A percentile compares a stretch with the other conserved stretches of the same genome.
Evolutionary conservation across 1,140 invertebrate species (phyloP).

Genomic region (Penaeus japonicus): DNA sequence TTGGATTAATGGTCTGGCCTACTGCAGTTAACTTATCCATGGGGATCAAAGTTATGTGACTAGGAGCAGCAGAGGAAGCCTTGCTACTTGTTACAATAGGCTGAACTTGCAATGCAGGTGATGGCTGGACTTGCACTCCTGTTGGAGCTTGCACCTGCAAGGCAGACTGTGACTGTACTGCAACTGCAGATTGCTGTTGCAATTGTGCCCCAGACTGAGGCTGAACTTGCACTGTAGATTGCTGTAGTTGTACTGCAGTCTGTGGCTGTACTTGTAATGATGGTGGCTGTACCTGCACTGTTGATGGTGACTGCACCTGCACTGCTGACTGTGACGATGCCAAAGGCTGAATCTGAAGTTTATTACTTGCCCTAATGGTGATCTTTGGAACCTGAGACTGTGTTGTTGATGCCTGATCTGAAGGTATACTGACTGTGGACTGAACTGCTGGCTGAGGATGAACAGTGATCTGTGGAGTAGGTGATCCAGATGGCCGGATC

Average conservation of each 20-base stretch:
- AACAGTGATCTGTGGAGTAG: conserved; percentile 39
- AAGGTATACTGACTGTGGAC: background rate
- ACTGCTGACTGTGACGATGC: conserved; percentile 18
- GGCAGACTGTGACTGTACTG: too few relatives aligned
- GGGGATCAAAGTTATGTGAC: conserved; percentile 46
- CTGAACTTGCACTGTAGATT: conserved; percentile 39
- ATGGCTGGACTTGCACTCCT: conserved; percentile 4
- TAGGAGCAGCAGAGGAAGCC: conserved; percentile 15
- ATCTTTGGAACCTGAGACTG: conserved; percentile 38
- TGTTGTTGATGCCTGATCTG: conserved; percentile 17
- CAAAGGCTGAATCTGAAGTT: background rate
- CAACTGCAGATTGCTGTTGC: background rate
- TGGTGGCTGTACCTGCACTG: conserved; percentile 23
- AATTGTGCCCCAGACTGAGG: background rate
- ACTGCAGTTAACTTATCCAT: conserved; percentile 42
- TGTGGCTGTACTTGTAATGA: conserved; percentile 23
- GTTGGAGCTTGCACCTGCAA: conserved; percentile 10
- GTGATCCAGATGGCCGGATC: background rate
- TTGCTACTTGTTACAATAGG: conserved; percentile 33
- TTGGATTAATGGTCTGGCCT: conserved; percentile 28
- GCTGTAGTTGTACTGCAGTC: conserved; percentile 1
- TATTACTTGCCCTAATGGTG: conserved; percentile 26
- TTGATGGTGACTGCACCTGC: conserved; percentile 27
- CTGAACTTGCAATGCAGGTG: conserved; percentile 21
- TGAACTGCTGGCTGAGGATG: background rate